These are phyloP conservation scores for Polyergus mexicanus DNA, from an alignment of 1,140 invertebrate species.

Conservation along the genomic window DNA sequence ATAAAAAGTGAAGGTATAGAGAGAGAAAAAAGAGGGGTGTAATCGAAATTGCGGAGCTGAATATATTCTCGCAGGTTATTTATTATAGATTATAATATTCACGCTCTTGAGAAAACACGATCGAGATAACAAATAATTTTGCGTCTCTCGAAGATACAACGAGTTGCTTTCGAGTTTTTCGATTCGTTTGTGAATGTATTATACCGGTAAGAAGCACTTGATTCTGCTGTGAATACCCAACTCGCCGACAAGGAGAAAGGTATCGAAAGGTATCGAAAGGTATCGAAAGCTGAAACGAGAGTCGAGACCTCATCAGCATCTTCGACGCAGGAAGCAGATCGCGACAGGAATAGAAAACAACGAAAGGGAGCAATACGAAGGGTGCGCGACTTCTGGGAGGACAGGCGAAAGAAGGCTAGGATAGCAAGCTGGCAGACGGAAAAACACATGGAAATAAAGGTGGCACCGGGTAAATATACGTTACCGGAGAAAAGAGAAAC, in stretches of 20 bases:
- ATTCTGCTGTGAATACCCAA: conserved; percentile 70
- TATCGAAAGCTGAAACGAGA: conserved; percentile 34
- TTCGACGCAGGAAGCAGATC: conserved; percentile 58
- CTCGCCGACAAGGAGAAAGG: conserved; percentile 33
- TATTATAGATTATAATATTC: not conserved
- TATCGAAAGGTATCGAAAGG: not conserved
- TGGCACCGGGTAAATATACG: conserved; percentile 6
- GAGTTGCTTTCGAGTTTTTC: conserved; percentile 46
- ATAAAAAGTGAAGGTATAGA: not conserved
- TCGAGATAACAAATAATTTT: not conserved
- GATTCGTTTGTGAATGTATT: conserved; percentile 68
- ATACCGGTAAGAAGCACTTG: conserved; percentile 33
- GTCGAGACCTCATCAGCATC: conserved; percentile 74
- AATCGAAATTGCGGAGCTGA: not conserved
- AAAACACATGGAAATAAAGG: conserved; percentile 51
- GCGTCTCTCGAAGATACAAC: not conserved
- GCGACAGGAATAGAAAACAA: conserved; percentile 35
- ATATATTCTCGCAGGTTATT: conserved; percentile 4
- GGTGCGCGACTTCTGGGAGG: conserved; percentile 18
- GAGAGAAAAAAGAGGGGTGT: not conserved
- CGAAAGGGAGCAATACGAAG: conserved; percentile 2
- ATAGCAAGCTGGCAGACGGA: conserved; percentile 47
- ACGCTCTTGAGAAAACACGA: not conserved
- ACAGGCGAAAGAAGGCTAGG: conserved; percentile 19
- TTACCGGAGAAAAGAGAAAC: not conserved